Evolutionary conservation across 2,797 vertebrate genomes (phyloP).

Genomic region (Sparidentex hasta): DNA sequence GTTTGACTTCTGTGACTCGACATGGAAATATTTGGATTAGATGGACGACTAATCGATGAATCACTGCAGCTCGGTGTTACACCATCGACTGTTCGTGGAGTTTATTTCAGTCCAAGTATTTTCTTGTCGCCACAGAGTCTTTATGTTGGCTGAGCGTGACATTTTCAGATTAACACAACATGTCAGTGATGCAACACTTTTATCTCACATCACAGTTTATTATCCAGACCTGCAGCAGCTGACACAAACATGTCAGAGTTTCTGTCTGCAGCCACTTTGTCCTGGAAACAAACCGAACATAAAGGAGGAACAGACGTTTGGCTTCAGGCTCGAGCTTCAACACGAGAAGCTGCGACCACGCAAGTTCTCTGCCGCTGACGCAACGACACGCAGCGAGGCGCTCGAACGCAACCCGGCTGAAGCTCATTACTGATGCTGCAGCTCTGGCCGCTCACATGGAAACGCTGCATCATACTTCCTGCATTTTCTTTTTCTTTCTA

Average conservation of each 20-base stretch:
- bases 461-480: conserved; percentile 42
- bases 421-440: conserved; percentile 8
- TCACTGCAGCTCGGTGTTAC: no score
- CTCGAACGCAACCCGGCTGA: not conserved
- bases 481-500: not conserved
- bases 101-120: not conserved
- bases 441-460: conserved; percentile 3
- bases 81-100: no score
- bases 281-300: not conserved
- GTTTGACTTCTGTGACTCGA: no score
- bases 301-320: not conserved
- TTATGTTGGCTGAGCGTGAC: not conserved
- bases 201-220: not conserved
- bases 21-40: no score
- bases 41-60: no score
- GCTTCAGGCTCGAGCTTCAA: not conserved
- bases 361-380: conserved; percentile 1
- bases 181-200: not conserved
- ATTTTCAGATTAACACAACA: not conserved
- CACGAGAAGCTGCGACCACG: not conserved
- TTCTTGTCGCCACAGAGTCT: not conserved
- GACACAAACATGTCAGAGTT: not conserved
- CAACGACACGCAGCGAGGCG: not conserved
- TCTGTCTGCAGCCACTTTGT: not conserved
- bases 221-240: not conserved